Evolutionary conservation across 2,888 invertebrate genomes (phyloP), one percentile per base, ranked within the genome.

Genomic region (Dastarcus helophoroides): DNA sequence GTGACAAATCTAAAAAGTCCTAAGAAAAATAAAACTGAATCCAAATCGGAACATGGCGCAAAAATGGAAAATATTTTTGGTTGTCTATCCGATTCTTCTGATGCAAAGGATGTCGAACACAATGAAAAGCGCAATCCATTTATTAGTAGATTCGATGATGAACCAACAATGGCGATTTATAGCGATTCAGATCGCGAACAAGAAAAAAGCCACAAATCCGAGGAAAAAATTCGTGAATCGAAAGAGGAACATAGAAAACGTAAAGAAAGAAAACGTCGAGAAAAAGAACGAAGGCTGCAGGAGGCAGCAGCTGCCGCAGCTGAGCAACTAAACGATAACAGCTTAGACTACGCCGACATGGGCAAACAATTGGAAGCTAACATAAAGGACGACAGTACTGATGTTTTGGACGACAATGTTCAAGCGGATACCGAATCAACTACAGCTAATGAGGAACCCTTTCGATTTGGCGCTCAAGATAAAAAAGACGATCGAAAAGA

Each of bases 51-150:
- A 46, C 74, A 80, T 37, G 81, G 80, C 43, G 83, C 76, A 14
- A 81, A 84, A 60, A 82, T 86, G 79, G 84, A 86, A 56, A 85
- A 84, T 44, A 86, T 88, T 37, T 88, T 88, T 60, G 88, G 86
- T 1, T 82, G 85, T 7, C 65, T 86, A 36, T 85, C 88, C 1
- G 88, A 86, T 44, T 75, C 76, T 40, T 67, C 67, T 2, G 67
- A 65, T 41, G 36, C 39, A 17, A 55, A 56, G 46, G 57, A 53
- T 11, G 36, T 45, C 14, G 41, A 44, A 11, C 38, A 38, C 25
- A 40, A 38, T 11, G 29, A 11, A 2, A 40, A 50, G 26, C 36
- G 29, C 22, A 36, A 34, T 8, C 19, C 25, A n/a, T 32, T 25
- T 19, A 10, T 17, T 4, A 12, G 15, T 5, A 41, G 36, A 13